Percentiles rank a stretch among this genome's conserved stretches.
Evolutionary conservation across 2,113 vertebrate genomes (phyloP).

Genomic region (Stegostoma tigrinum): DNA sequence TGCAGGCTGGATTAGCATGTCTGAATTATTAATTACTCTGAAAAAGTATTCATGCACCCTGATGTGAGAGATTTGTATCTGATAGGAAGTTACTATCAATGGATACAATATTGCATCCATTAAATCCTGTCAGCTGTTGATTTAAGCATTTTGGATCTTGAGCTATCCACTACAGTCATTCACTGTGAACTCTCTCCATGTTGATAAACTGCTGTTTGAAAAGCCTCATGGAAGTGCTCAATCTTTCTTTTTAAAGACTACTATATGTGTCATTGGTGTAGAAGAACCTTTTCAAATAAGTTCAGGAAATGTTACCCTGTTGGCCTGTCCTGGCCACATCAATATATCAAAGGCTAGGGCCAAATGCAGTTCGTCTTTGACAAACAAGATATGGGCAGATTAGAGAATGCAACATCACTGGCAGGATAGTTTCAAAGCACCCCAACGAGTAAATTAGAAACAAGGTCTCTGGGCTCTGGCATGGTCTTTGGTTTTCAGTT

Average conservation of each 20-base stretch:
- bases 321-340: not conserved
- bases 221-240: not conserved
- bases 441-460: not conserved
- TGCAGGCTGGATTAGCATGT: not conserved
- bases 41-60: not conserved
- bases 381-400: not conserved
- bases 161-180: not conserved
- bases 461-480: not conserved
- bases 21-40: not conserved
- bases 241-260: not conserved
- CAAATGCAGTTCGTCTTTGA: not conserved
- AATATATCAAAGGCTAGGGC: no score
- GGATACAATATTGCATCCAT: not conserved
- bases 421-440: not conserved
- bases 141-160: conserved; percentile 11
- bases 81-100: not conserved
- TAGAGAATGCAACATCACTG: no score
- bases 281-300: not conserved
- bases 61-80: not conserved
- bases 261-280: no score
- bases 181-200: conserved; percentile 14
- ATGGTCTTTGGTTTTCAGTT: not conserved
- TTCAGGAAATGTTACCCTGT: not conserved
- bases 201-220: not conserved
- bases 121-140: not conserved